phyloP scores from a whole-genome alignment of 92 coral and sea anemone genomes.

The Siderastrea radians region DNA sequence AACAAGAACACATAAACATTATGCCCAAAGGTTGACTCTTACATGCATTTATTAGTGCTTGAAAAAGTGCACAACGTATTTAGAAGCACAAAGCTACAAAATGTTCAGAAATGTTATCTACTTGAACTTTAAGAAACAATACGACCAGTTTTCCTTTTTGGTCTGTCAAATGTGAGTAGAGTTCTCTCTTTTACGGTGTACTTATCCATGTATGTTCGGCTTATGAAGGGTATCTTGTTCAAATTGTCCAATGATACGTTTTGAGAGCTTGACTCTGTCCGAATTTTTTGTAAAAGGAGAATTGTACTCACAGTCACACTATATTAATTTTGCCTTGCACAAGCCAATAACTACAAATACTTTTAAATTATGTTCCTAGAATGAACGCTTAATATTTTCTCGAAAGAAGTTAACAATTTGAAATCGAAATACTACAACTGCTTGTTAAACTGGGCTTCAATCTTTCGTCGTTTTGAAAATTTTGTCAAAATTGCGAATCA shows the following conservation, averaged over 20 bases:
- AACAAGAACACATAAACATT: neutral
- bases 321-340: neutral
- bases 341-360: neutral
- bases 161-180: neutral
- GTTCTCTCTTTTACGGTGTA: neutral
- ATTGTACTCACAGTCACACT: neutral
- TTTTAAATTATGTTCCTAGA: slow-evolving; percentile 10
- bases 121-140: neutral
- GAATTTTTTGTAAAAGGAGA: neutral
- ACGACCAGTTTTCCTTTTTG: neutral
- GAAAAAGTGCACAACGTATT: neutral
- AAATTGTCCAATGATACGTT: too few species aligned
- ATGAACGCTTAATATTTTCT: slow-evolving; percentile 4
- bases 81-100: neutral
- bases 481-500: neutral
- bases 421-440: neutral
- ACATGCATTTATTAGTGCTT: slow-evolving; percentile 28
- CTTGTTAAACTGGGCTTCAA: neutral
- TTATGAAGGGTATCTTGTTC: too few species aligned
- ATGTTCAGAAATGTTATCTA: neutral
- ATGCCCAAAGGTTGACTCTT: neutral
- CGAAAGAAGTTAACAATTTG: neutral
- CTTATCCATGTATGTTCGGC: neutral
- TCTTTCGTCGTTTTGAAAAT: neutral
- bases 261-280: neutral